Evolutionary conservation across 1,140 invertebrate species (phyloP).

Genomic region (Hyposmocoma kahamanoa): DNA sequence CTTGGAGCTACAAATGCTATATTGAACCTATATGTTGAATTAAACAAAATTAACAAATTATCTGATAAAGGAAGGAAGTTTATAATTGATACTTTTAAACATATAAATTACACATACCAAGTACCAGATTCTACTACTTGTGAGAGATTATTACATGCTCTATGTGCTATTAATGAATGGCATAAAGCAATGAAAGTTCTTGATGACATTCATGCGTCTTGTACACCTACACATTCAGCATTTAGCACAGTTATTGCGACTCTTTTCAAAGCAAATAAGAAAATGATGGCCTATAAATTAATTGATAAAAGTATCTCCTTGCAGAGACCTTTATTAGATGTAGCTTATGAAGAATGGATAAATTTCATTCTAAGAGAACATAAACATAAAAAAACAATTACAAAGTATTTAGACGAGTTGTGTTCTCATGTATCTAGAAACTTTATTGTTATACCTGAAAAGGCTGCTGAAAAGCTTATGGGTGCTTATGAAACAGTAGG

Average conservation of each 20-base stretch:
- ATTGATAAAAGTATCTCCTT: conserved; percentile 62
- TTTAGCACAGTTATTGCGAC: conserved; percentile 70
- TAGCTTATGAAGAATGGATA: conserved; percentile 60
- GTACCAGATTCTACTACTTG: conserved; percentile 74
- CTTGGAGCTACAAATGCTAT: conserved; percentile 73
- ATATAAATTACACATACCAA: conserved; percentile 73
- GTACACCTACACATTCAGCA: conserved; percentile 31
- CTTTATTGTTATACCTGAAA: conserved; percentile 32
- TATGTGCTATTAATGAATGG: conserved; percentile 79
- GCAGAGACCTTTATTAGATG: conserved; percentile 23
- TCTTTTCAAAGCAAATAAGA: conserved; percentile 74
- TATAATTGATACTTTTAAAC: conserved; percentile 72
- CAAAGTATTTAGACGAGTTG: conserved; percentile 65
- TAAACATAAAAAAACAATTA: conserved; percentile 50
- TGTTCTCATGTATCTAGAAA: conserved; percentile 58
- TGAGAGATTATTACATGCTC: conserved; percentile 74
- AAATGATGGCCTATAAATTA: conserved; percentile 71
- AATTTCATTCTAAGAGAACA: conserved; percentile 62
- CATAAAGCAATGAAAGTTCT: conserved; percentile 75
- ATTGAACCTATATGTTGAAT: conserved; percentile 69
- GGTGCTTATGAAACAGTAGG: conserved; percentile 37
- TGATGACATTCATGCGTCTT: conserved; percentile 72
- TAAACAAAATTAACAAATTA: conserved; percentile 41
- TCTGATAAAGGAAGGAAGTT: conserved; percentile 69
- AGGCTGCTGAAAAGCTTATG: conserved; percentile 34